Conservation (phyloP, 1,140 invertebrate genomes). For the Drosophila pruinosa region DNA sequence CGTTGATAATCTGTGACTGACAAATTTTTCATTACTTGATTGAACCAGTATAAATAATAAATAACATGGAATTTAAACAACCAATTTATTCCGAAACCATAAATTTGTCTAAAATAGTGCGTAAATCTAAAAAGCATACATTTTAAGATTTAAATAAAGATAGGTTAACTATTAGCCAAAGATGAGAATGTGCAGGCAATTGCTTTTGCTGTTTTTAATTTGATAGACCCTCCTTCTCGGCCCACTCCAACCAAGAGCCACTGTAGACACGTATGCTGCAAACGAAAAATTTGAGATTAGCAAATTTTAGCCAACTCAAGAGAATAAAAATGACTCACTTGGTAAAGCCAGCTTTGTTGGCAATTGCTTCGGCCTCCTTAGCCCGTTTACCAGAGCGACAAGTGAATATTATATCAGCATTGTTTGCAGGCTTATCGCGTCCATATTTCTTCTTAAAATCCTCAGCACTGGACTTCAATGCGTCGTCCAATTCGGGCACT, state of each 20-base stretch:
- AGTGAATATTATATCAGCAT: conserved; percentile 84
- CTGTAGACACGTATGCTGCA: conserved; percentile 93
- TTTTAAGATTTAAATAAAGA: conserved; percentile 5
- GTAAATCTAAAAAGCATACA: not conserved
- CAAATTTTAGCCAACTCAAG: not conserved
- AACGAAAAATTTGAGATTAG: conserved; percentile 37
- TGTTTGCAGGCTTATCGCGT: conserved; percentile 82
- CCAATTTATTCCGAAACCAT: conserved; percentile 16
- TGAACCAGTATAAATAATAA: not conserved
- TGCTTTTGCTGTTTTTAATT: not conserved
- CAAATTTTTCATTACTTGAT: not conserved
- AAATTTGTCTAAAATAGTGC: not conserved
- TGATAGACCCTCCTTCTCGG: conserved; percentile 71
- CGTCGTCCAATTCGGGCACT: conserved; percentile 83
- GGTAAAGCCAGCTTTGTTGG: conserved; percentile 82
- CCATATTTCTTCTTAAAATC: conserved; percentile 83
- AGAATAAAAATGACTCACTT: conserved; percentile 82
- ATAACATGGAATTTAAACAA: not conserved
- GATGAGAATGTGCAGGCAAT: not conserved
- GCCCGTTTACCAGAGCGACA: conserved; percentile 84
- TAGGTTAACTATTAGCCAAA: not conserved
- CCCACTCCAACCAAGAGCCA: conserved; percentile 93
- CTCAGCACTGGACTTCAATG: conserved; percentile 79
- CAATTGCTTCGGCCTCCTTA: conserved; percentile 83
- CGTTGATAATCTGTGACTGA: too few relatives aligned